These are phyloP conservation scores for Eciton burchellii DNA, from an alignment of 1,140 invertebrate species.

Conservation along the genomic window DNA sequence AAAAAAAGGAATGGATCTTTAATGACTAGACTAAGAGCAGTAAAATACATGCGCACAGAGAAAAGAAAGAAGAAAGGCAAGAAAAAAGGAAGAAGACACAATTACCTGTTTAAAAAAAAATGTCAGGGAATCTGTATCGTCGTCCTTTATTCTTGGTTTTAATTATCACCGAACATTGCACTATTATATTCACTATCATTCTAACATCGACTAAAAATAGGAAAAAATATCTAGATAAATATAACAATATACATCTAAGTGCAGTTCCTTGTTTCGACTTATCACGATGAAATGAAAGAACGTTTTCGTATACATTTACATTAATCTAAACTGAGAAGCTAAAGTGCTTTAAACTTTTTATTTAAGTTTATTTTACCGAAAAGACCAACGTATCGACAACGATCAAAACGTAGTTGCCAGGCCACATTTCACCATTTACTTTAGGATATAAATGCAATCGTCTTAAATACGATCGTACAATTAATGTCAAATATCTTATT, in stretches of 20 bases:
- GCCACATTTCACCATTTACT: slow-evolving; percentile 39
- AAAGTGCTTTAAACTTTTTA: background rate
- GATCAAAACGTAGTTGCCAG: background rate
- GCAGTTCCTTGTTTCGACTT: background rate
- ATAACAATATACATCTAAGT: background rate
- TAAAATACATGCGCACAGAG: background rate
- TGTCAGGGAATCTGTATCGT: slow-evolving; percentile 12
- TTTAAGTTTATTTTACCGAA: slow-evolving; percentile 36
- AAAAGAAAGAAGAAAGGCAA: slow-evolving; percentile 1
- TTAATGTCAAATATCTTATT: slow-evolving; percentile 5
- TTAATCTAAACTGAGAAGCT: background rate
- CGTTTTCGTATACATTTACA: background rate
- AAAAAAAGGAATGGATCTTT: too few relatives aligned
- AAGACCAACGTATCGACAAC: background rate
- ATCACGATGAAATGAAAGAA: background rate
- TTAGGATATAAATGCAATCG: background rate
- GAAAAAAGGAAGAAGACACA: slow-evolving; percentile 4
- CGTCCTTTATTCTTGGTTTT: background rate
- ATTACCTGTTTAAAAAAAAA: background rate
- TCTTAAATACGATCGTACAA: slow-evolving; percentile 41
- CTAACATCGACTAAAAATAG: background rate
- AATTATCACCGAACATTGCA: background rate
- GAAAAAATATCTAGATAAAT: background rate
- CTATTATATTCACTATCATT: background rate
- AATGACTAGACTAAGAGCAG: background rate